Percentiles rank a stretch among this genome's conserved stretches.
phyloP scores from a whole-genome alignment of 2,113 vertebrate genomes.

The Hassar affinis region DNA sequence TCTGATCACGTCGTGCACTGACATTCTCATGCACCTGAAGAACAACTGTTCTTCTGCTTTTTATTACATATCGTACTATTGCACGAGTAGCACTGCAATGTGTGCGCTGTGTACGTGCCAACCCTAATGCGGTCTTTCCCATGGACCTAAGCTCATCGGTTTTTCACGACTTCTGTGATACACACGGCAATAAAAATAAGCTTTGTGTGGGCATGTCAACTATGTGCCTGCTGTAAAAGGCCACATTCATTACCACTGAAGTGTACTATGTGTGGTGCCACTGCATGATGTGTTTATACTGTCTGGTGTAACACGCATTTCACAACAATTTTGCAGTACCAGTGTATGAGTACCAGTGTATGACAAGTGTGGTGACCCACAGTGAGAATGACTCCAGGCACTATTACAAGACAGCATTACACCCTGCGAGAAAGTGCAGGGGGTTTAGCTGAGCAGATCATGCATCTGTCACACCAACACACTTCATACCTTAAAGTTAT shows the following conservation, averaged over 20 bases:
- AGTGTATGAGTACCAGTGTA: too few species aligned
- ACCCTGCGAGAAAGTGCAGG: not conserved
- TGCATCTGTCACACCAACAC: conserved; percentile 11
- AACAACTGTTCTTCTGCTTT: not conserved
- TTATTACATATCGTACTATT: not conserved
- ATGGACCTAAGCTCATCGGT: not conserved
- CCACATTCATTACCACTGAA: not conserved
- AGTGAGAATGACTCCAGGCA: not conserved
- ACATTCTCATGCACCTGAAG: not conserved
- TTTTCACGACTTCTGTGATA: not conserved
- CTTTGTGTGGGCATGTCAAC: not conserved
- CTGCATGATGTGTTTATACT: not conserved
- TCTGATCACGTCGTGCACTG: not conserved
- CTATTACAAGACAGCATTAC: conserved; percentile 1
- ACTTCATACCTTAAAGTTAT: conserved; percentile 11
- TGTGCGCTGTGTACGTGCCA: not conserved
- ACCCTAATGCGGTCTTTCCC: not conserved
- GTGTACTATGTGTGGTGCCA: not conserved
- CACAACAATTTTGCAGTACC: not conserved
- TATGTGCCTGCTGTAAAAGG: not conserved
- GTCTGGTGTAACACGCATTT: not conserved
- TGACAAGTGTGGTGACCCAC: not conserved
- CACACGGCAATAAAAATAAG: not conserved
- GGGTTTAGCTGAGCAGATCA: conserved; percentile 10
- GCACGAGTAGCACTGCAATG: not conserved